Evolutionary conservation across 1,140 invertebrate genomes (phyloP).

Genomic region (Araneus ventricosus): DNA sequence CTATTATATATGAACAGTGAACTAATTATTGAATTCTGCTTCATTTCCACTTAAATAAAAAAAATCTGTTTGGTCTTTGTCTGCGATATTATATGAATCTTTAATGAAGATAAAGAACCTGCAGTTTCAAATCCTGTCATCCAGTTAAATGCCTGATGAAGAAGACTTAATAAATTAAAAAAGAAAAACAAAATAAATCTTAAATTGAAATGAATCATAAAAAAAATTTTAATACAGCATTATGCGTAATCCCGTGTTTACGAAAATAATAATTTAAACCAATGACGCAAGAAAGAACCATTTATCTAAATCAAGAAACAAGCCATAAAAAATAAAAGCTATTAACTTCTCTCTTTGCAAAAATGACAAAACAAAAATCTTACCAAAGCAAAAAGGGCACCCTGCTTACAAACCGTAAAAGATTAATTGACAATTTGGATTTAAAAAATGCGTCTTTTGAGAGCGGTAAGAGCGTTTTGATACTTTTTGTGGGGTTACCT

Average conservation of each 20-base stretch:
- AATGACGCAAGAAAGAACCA: background rate
- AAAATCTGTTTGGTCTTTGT: too few relatives aligned
- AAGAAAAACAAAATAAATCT: too few relatives aligned
- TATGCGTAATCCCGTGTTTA: background rate
- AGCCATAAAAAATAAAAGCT: background rate
- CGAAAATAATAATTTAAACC: background rate
- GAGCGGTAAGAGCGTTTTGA: background rate
- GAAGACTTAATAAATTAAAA: too few relatives aligned
- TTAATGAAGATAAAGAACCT: too few relatives aligned
- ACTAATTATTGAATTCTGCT: too few relatives aligned
- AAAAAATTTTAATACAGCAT: too few relatives aligned
- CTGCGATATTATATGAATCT: too few relatives aligned
- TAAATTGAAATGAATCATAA: too few relatives aligned
- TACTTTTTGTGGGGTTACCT: background rate
- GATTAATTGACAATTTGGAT: constrained; percentile 26
- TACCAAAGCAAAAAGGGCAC: background rate
- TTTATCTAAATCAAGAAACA: constrained; percentile 12
- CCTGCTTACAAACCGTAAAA: background rate
- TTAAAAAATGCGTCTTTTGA: background rate
- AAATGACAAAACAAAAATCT: background rate
- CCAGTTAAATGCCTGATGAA: too few relatives aligned
- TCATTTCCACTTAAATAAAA: too few relatives aligned
- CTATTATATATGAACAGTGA: too few relatives aligned
- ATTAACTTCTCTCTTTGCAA: background rate
- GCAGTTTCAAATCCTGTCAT: too few relatives aligned